Evolutionary conservation across 2,888 invertebrate genomes (phyloP), one percentile per base, ranked within the genome.

Genomic region (Adelognathus sp.): DNA sequence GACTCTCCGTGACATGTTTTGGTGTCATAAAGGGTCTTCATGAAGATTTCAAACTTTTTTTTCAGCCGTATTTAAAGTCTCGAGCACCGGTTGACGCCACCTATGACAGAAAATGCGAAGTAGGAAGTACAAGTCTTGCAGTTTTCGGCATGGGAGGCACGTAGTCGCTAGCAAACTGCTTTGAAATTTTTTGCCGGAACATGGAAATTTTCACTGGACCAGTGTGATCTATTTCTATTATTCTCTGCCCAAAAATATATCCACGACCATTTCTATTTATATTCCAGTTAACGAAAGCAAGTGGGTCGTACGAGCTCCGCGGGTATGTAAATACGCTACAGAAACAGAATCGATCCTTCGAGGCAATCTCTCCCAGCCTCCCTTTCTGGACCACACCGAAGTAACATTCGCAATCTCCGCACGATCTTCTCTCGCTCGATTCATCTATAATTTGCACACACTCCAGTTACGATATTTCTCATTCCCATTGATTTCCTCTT

Each of bases 401-500:
- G 11, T 63, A 9, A 9, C 18, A 46, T 29, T 63, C 63, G 27
- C 63, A 44, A 36, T 52, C 36, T 29, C 31, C 56, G 33, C 41
- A 33, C 33, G 31, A 56, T 56, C 31, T 56, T 41, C 39, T 14
- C 7, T 56, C 41, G 33, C 18, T 27, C 5, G 36, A n/a, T 33
- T 67, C 39, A 14, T 5, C 29, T 27, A 16, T 31, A 9, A 44
- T 60, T 50, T 58, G 24, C 14, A 18, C 41, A 66, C 58, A n/a
- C 18, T 52, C 41, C 50, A 14, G 18, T 58, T 52, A 39, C 33
- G 41, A 61, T 58, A 66, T 64, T 61, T 29, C 66, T 67, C 29
- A 54, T 76, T 71, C 41, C 18, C 61, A 61, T 58, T 70, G 70
- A 70, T 70, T 70, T 70, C 33, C 21, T 36, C 31, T 27, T 21